Conservation (phyloP, 2,888 invertebrate genomes). For the Stenotaenia linearis region DNA sequence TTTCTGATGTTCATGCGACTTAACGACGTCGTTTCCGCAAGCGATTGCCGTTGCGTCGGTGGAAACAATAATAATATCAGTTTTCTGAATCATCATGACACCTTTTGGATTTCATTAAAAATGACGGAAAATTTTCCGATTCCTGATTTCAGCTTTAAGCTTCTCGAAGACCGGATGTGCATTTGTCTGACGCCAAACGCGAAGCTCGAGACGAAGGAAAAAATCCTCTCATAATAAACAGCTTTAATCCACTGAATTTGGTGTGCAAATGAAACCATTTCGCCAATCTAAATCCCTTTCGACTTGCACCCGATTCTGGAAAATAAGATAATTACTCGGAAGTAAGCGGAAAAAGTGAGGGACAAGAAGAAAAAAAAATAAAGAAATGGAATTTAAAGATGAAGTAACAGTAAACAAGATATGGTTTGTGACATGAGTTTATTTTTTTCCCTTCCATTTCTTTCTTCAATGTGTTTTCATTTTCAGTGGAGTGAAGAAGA, state of each 20-base stretch:
- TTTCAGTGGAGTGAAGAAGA: not conserved
- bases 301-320: not conserved
- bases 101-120: no score
- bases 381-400: conserved; percentile 12
- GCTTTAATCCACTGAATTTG: not conserved
- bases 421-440: not conserved
- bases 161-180: no score
- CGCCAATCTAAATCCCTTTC: not conserved
- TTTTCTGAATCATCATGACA: no score
- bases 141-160: no score
- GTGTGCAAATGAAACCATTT: not conserved
- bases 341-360: not conserved
- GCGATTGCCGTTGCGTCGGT: no score
- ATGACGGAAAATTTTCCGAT: no score
- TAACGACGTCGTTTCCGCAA: no score
- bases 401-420: conserved; percentile 10
- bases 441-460: not conserved
- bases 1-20: no score
- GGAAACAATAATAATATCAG: no score
- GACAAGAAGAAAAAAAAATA: not conserved
- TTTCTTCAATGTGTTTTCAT: not conserved
- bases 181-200: no score
- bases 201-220: not conserved
- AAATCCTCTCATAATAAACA: not conserved
- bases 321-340: not conserved